These are phyloP conservation scores for Melanostigma gelatinosum DNA, from an alignment of 2,113 vertebrate species.

Conservation along the genomic window DNA sequence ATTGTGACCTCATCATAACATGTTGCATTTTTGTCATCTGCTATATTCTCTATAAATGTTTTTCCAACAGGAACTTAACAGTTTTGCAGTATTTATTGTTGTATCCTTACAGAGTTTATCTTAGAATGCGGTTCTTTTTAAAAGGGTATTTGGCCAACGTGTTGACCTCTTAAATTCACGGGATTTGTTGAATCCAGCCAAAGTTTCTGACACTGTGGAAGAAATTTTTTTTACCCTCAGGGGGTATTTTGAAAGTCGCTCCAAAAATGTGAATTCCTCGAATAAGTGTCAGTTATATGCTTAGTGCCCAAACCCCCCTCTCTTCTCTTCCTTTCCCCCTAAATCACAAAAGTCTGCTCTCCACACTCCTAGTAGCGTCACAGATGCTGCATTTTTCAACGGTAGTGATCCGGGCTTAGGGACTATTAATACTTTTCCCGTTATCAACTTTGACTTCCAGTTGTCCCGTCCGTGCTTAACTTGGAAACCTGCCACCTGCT, in stretches of 20 bases:
- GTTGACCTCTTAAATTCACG: background rate
- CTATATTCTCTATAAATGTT: background rate
- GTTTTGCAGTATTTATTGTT: background rate
- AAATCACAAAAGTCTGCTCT: background rate
- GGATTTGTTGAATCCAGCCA: background rate
- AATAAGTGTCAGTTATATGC: background rate
- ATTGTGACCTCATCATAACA: background rate
- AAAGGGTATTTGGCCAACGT: background rate
- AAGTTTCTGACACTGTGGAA: background rate
- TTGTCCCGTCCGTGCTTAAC: constrained; percentile 2
- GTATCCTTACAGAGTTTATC: background rate
- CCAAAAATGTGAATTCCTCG: background rate
- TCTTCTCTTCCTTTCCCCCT: background rate
- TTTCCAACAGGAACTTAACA: background rate
- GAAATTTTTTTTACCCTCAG: background rate
- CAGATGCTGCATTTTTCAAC: constrained; percentile 12
- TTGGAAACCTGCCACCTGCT: constrained; percentile 19
- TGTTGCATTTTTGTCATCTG: background rate
- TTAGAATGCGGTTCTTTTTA: background rate
- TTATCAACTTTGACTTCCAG: constrained; percentile 7
- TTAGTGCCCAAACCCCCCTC: background rate
- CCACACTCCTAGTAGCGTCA: background rate
- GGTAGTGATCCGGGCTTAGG: background rate
- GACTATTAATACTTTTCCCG: constrained; percentile 37
- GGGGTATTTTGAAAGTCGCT: background rate